Conservation (phyloP, 2,113 vertebrate species). For the Trematocara variabile region DNA sequence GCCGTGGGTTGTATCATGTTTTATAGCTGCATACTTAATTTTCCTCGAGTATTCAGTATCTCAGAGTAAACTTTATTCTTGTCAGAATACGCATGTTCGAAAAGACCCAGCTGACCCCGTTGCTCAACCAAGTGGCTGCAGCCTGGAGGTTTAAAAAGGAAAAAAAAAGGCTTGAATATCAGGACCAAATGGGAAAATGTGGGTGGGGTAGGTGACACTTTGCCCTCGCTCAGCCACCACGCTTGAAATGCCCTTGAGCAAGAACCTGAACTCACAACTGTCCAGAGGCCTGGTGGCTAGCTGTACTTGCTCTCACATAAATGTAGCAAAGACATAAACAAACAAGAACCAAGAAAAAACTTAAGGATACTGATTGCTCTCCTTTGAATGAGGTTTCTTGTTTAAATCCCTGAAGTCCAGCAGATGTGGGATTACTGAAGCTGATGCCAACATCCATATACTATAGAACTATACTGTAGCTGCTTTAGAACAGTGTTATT, state of each 20-base stretch:
- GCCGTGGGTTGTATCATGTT: background rate
- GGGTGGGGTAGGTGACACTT: constrained; percentile 8
- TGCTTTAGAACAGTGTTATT: background rate
- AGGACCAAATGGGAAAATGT: constrained; percentile 13
- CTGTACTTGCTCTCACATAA: background rate
- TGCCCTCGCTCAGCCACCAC: background rate
- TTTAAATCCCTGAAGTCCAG: background rate
- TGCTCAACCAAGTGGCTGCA: constrained; percentile 4
- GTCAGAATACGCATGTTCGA: background rate
- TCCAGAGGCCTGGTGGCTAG: background rate
- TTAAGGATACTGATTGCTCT: background rate
- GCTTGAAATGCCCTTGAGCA: constrained; percentile 28
- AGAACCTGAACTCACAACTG: constrained; percentile 15
- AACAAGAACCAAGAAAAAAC: background rate
- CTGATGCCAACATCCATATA: background rate
- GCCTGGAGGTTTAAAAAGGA: background rate
- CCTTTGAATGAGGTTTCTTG: background rate
- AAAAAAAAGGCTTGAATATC: background rate
- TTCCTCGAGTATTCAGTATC: background rate
- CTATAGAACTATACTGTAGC: background rate
- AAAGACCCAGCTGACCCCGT: background rate
- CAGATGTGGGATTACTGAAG: background rate
- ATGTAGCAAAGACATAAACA: background rate
- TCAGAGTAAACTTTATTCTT: background rate
- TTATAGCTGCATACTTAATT: background rate